A percentile compares a stretch with the other conserved stretches of the same genome.
Conservation (phyloP, 1,140 invertebrate species). For the Temnothorax curvispinosus region DNA sequence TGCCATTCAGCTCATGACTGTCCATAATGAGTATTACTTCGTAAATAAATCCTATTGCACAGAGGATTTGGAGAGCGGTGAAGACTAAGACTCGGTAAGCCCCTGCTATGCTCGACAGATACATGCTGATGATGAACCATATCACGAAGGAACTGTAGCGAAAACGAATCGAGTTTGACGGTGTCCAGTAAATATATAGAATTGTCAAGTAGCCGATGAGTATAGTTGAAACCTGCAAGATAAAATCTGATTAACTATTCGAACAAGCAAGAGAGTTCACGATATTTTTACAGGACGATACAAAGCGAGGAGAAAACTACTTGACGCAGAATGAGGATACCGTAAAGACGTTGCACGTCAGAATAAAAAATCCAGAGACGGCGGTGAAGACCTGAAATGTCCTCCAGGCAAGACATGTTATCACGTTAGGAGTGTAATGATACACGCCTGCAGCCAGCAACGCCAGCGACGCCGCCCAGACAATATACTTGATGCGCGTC, state of each 20-base stretch:
- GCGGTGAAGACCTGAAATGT: conserved; percentile 80
- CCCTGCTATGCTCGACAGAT: conserved; percentile 87
- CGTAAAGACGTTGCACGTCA: conserved; percentile 83
- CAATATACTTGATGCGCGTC: conserved; percentile 88
- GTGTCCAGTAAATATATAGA: conserved; percentile 87
- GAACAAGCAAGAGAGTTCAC: neutral
- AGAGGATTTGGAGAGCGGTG: conserved; percentile 84
- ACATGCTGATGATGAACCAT: conserved; percentile 88
- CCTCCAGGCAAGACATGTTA: conserved; percentile 85
- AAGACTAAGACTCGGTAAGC: conserved; percentile 88
- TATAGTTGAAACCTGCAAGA: conserved; percentile 84
- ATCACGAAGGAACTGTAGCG: conserved; percentile 87
- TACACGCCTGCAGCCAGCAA: conserved; percentile 81
- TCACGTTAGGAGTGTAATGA: conserved; percentile 86
- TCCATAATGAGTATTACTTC: conserved; percentile 85
- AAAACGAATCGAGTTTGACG: conserved; percentile 86
- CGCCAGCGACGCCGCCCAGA: conserved; percentile 75
- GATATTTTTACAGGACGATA: neutral
- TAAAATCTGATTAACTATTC: conserved; percentile 1
- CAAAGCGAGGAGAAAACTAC: too few species aligned
- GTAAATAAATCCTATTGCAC: conserved; percentile 86
- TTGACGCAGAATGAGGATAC: conserved; percentile 72
- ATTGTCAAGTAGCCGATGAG: conserved; percentile 85
- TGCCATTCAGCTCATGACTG: conserved; percentile 77
- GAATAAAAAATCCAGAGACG: conserved; percentile 83